Evolutionary conservation across 30 jellyfish, hydroid and myxozoan species (phyloP), one percentile per base, ranked within the genome.

Genomic region (Aurelia coerulea): DNA sequence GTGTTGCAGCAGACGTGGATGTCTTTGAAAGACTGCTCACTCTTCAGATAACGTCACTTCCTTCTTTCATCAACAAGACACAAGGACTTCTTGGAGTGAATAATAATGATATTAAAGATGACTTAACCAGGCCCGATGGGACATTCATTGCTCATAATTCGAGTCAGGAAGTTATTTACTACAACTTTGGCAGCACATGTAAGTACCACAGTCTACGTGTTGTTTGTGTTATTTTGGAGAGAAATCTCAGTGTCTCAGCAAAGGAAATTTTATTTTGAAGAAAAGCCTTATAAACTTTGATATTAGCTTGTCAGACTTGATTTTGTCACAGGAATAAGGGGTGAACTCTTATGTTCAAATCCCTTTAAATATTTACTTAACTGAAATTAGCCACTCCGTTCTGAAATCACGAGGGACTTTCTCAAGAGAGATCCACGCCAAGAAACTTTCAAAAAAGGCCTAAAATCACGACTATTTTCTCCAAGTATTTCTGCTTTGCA

Each of bases 151-250:
- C 90, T 29, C 9, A 51, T 8, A 67, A 86, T 59, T 39, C 89
- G 19, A 35, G 84, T 0, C 88, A 86, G 64, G 42, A 68, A 23
- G 70, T 54, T 31, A 86, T 86, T 37, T 86, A 86, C 34, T 67
- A 86, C 76, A 64, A 86, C 16, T 86, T 86, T 50, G 95, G 94
- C 32, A 59, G n/a, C 73, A 54, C 33, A 29, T 84, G 93, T 84
- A 53, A 84, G 85, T 49, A 50, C 46, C 16, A 9, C 31, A 42
- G 14, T 56, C 15, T 41, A 11, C 37, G 10, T 62, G 11, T 62
- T 15, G n/a, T 16, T 62, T 33, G 18, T 7, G 73, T 62, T 16
- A 39, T 39, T 7, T 10, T 8, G 16, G 17, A 56, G 13, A 56
- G 17, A 17, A 56, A 11, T 13, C 17, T 56, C 17, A 11, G 17